Evolutionary conservation across 2,888 invertebrate species (phyloP), one percentile per base, ranked within the genome.

Genomic region (Microchrysa polita): DNA sequence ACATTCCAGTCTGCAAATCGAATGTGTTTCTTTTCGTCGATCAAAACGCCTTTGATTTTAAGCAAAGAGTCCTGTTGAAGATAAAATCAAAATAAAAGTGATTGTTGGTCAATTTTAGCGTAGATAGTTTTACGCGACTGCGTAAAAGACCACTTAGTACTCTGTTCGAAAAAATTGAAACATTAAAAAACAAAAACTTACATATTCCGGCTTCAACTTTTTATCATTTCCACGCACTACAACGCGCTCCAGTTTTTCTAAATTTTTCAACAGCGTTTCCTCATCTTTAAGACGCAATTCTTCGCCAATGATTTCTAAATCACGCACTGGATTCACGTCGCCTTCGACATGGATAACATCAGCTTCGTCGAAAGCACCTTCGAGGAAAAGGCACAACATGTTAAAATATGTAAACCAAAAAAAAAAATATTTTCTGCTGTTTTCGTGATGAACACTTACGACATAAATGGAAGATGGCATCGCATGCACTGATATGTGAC

Each of bases 311-410:
- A 98, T 98, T 80, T 96, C 97, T 81, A 99, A 87, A 86, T 99
- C 99, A 73, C 99, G 89, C 0, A 97, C 92, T 0, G 99, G 99
- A 84, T 99, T 93, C 1, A 99, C 97, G 76, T 99, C 98, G 0
- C 99, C 99, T 84, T 99, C 99, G 0, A 99, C 93, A 83, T 99
- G 99, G 65, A 95, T 97, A 0, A 99, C 97, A 81, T 98, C 97
- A 73, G 96, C 95, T 81, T 98, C 97, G 77, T 98, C 98, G 83
- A 99, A 99, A 9, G 96, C 97, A 81, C 96, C 96, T 96, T 34
- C 7, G 4, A 34, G 27, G 7, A 2, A 34, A 34, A 34, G 7
- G 27, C 27, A 34, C 27, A 34, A 5, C 27, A 34, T 34, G n/a
- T 42, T 7, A 7, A 42, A 57, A 20, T 20, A 57, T 57, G 1